These are phyloP conservation scores for Nephrocerus scutellatus DNA, from an alignment of 2,888 invertebrate genomes.

Conservation along the genomic window DNA sequence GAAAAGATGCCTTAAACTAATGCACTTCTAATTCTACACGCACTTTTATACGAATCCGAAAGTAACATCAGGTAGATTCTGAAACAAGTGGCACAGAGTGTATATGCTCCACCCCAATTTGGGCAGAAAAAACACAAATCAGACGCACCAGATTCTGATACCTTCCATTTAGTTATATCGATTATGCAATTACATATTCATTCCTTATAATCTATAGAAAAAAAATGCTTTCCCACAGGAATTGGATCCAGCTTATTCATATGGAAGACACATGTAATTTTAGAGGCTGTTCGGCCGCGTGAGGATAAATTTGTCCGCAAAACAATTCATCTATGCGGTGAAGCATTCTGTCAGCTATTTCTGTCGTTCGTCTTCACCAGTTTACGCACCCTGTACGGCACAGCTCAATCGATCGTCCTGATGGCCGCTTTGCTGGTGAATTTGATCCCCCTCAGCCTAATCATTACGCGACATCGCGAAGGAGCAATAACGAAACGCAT, in stretches of 20 bases:
- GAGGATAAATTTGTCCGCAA: constrained; percentile 46
- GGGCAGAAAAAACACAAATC: too few relatives aligned
- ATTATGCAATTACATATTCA: too few relatives aligned
- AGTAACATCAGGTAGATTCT: too few relatives aligned
- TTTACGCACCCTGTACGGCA: constrained; percentile 43
- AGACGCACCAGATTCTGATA: too few relatives aligned
- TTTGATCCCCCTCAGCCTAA: constrained; percentile 42
- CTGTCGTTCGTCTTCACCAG: constrained; percentile 46
- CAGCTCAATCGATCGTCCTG: constrained; percentile 42
- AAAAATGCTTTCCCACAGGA: constrained; percentile 26
- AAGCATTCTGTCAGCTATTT: constrained; percentile 46
- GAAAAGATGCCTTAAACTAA: background rate
- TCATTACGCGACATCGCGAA: constrained; percentile 43
- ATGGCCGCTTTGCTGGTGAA: constrained; percentile 45
- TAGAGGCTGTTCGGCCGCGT: constrained; percentile 45
- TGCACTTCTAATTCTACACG: too few relatives aligned
- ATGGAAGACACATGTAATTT: constrained; percentile 43
- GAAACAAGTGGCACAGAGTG: too few relatives aligned
- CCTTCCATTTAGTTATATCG: too few relatives aligned
- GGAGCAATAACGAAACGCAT: constrained; percentile 41
- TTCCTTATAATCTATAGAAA: too few relatives aligned
- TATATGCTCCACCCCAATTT: too few relatives aligned
- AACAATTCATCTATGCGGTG: constrained; percentile 44
- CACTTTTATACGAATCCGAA: too few relatives aligned
- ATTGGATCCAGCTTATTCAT: constrained; percentile 42